Conservation (phyloP, 2,113 vertebrate species). For the Castor canadensis region DNA sequence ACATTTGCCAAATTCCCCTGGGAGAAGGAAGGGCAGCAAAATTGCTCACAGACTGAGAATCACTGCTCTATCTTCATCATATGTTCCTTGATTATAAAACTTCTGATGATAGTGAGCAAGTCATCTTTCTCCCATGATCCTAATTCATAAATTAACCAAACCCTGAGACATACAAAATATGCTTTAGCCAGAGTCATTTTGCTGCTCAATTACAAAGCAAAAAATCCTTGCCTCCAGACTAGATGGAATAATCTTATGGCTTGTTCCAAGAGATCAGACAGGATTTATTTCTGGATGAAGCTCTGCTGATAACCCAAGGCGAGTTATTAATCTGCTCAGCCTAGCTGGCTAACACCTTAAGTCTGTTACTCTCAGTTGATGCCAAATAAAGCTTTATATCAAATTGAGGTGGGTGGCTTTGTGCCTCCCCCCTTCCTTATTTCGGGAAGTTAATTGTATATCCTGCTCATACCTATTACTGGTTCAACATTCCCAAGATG, state of each 20-base stretch:
- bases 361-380: slow-evolving; percentile 75
- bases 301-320: slow-evolving; percentile 76
- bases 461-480: slow-evolving; percentile 36
- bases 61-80: neutral
- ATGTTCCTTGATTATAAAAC: neutral
- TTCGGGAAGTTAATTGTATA: slow-evolving; percentile 66
- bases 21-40: neutral
- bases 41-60: neutral
- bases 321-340: slow-evolving; percentile 81
- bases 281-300: slow-evolving; percentile 83
- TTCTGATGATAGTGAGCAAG: slow-evolving; percentile 24
- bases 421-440: slow-evolving; percentile 46
- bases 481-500: neutral
- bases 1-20: neutral
- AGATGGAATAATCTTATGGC: slow-evolving; percentile 74
- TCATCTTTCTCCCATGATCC: neutral
- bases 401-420: slow-evolving; percentile 66
- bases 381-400: slow-evolving; percentile 74
- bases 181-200: slow-evolving; percentile 44
- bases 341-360: slow-evolving; percentile 66
- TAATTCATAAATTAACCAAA: slow-evolving; percentile 57
- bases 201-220: neutral
- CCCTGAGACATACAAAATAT: neutral
- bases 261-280: slow-evolving; percentile 78
- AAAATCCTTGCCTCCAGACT: slow-evolving; percentile 41